Conservation (phyloP, 1,140 invertebrate genomes). For the Orchestia grillus region DNA sequence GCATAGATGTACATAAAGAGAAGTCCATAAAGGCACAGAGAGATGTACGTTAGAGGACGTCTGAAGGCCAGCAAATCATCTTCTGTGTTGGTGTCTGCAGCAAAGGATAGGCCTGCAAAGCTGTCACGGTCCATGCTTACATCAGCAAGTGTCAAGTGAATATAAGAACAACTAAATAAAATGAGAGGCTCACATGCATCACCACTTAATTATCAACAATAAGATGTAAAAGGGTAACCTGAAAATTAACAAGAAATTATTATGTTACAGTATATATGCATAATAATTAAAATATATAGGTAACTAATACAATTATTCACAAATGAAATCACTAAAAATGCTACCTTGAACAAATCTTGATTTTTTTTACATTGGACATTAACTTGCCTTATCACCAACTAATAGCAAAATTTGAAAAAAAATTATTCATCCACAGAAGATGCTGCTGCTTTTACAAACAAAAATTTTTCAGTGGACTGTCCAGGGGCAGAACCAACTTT, state of each 20-base stretch:
- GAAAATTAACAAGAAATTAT: neutral
- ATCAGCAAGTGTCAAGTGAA: neutral
- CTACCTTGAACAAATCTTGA: no score
- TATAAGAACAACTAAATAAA: neutral
- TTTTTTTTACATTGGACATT: no score
- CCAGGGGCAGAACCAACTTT: no score
- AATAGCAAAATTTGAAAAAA: no score
- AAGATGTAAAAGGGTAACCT: neutral
- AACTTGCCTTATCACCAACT: no score
- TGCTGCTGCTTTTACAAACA: no score
- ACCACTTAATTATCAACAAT: neutral
- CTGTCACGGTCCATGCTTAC: neutral
- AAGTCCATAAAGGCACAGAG: constrained; percentile 26
- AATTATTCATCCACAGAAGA: no score
- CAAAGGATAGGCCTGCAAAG: neutral
- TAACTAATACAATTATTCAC: neutral
- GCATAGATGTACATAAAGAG: constrained; percentile 22
- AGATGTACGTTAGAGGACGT: neutral
- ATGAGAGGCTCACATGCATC: neutral
- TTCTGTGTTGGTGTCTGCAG: constrained; percentile 24
- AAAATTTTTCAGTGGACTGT: no score
- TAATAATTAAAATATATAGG: no score
- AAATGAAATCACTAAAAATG: neutral
- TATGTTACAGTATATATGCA: neutral
- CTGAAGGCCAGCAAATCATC: constrained; percentile 6